Percentiles rank a stretch among this genome's conserved stretches.
These are phyloP conservation scores for Pristiophorus japonicus DNA, from an alignment of 2,113 vertebrate genomes.

Conservation along the genomic window DNA sequence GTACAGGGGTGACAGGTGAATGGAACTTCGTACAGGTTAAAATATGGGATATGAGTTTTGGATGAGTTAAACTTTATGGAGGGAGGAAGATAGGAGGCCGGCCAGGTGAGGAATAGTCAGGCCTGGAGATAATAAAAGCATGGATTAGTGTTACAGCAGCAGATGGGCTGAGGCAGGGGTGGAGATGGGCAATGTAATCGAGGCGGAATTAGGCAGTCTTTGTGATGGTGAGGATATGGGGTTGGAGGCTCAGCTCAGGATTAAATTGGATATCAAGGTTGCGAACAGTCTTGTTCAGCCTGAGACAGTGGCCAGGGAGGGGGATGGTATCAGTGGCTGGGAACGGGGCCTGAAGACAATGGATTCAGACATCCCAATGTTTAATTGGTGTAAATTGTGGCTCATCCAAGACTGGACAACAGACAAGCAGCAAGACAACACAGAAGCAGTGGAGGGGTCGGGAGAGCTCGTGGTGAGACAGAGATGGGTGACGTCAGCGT, in stretches of 20 bases:
- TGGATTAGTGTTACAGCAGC: background rate
- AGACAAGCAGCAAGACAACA: background rate
- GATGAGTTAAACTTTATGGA: background rate
- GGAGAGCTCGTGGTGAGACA: background rate
- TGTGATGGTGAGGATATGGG: background rate
- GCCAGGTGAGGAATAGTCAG: background rate
- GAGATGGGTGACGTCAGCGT: background rate
- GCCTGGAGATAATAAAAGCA: background rate
- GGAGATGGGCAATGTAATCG: no score
- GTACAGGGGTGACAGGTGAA: background rate
- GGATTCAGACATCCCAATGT: background rate
- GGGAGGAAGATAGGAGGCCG: background rate
- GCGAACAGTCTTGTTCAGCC: no score
- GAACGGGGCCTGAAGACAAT: background rate
- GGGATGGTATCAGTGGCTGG: background rate
- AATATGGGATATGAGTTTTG: background rate
- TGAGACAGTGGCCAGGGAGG: background rate
- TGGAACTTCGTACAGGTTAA: background rate
- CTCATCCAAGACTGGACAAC: background rate
- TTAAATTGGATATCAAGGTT: background rate
- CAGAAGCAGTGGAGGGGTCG: background rate
- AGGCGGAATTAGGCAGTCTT: background rate
- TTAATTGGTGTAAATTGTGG: background rate
- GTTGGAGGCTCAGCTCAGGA: background rate
- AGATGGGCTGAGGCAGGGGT: background rate